phyloP scores from a whole-genome alignment of 2,888 invertebrate genomes.

The Pristionchus entomophagus region DNA sequence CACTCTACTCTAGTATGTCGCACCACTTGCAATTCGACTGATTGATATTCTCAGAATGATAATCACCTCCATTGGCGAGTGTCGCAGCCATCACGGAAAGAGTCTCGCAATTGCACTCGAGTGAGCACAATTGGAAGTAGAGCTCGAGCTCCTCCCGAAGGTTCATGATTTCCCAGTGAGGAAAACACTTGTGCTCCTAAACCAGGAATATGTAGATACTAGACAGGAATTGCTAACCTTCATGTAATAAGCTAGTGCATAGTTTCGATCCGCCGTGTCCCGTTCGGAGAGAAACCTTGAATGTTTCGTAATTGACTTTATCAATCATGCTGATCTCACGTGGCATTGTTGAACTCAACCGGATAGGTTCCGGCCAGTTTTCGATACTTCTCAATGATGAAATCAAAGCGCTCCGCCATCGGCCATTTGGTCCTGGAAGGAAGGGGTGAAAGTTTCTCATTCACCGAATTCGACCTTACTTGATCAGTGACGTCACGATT shows the following conservation, averaged over 20 bases:
- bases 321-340: slow-evolving; percentile 77
- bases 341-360: slow-evolving; percentile 92
- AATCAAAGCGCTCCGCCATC: slow-evolving; percentile 78
- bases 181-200: slow-evolving; percentile 35
- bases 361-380: slow-evolving; percentile 88
- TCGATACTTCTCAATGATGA: slow-evolving; percentile 75
- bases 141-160: slow-evolving; percentile 77
- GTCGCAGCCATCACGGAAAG: slow-evolving; percentile 94
- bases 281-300: slow-evolving; percentile 83
- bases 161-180: slow-evolving; percentile 24
- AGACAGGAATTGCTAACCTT: slow-evolving; percentile 79
- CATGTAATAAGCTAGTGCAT: slow-evolving; percentile 97
- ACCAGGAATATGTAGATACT: neutral
- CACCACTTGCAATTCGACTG: neutral
- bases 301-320: neutral
- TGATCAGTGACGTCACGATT: slow-evolving; percentile 86
- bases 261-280: slow-evolving; percentile 95
- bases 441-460: slow-evolving; percentile 34
- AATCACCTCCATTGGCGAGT: slow-evolving; percentile 91
- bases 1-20: too few relatives aligned
- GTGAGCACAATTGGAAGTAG: slow-evolving; percentile 87
- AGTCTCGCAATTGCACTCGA: slow-evolving; percentile 93
- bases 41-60: neutral
- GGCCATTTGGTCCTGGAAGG: slow-evolving; percentile 68
- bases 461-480: slow-evolving; percentile 63